A percentile compares a stretch with the other conserved stretches of the same genome.
Conservation (phyloP, 2,113 vertebrate species). For the Glaucidium brasilianum region DNA sequence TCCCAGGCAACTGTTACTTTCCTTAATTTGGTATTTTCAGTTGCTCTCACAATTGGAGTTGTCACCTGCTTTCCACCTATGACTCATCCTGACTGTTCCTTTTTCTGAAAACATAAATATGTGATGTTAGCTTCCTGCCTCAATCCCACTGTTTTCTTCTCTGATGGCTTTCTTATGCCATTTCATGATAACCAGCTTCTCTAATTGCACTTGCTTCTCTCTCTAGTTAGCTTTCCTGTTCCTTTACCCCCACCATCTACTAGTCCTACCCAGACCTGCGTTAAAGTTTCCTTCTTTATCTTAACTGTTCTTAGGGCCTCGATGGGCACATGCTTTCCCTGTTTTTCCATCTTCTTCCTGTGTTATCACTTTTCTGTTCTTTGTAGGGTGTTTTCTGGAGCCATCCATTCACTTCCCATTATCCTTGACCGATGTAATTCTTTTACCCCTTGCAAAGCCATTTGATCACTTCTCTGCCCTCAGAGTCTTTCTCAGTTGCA, state of each 20-base stretch:
- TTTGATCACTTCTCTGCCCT: not conserved
- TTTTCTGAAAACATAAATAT: not conserved
- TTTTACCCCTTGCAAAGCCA: not conserved
- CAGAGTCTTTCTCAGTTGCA: not conserved
- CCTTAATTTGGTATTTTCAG: not conserved
- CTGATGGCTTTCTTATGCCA: not conserved
- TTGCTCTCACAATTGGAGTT: fast-evolving
- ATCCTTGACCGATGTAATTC: not conserved
- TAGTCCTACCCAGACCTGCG: not conserved
- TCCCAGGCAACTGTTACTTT: not conserved
- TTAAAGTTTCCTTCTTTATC: not conserved
- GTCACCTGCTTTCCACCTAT: not conserved
- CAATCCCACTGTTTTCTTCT: not conserved
- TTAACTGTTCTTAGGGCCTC: not conserved
- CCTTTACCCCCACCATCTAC: not conserved
- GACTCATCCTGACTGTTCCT: not conserved
- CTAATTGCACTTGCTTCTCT: not conserved
- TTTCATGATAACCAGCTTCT: not conserved
- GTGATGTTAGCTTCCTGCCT: not conserved
- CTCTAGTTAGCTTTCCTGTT: not conserved
- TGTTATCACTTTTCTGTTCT: not conserved
- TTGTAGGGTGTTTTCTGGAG: not conserved
- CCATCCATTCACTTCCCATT: not conserved
- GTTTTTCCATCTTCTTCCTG: not conserved
- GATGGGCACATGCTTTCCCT: not conserved